Conservation (phyloP, 1,140 invertebrate species). For the Tribolium madens region DNA sequence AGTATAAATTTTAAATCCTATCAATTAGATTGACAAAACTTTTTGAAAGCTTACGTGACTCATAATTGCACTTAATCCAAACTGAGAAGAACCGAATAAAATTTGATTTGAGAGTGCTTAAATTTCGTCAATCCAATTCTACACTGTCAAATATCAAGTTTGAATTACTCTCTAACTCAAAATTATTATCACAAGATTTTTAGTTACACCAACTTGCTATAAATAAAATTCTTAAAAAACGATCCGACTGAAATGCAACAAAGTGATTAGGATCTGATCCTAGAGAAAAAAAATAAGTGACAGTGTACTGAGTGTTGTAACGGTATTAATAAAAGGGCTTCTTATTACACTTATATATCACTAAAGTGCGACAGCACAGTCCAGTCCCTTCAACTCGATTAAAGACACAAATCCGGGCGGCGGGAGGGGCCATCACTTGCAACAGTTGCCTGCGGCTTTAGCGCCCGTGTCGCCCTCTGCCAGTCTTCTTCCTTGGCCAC, state of each 20-base stretch:
- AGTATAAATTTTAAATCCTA: slow-evolving; percentile 48
- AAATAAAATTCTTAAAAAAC: slow-evolving; percentile 18
- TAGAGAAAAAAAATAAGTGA: slow-evolving; percentile 50
- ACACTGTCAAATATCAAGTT: slow-evolving; percentile 41
- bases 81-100: slow-evolving; percentile 34
- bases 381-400: slow-evolving; percentile 54
- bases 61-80: slow-evolving; percentile 51
- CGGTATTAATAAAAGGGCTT: slow-evolving; percentile 54
- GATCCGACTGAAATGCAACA: slow-evolving; percentile 12
- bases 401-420: slow-evolving; percentile 52
- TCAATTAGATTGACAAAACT: slow-evolving; percentile 49
- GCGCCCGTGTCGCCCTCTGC: slow-evolving; percentile 84
- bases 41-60: slow-evolving; percentile 36
- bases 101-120: slow-evolving; percentile 1
- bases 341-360: slow-evolving; percentile 64
- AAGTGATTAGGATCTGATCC: slow-evolving; percentile 18
- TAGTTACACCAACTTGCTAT: slow-evolving; percentile 6
- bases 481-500: slow-evolving; percentile 82
- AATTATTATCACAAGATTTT: slow-evolving; percentile 41
- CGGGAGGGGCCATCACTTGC: slow-evolving; percentile 81
- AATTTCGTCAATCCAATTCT: slow-evolving; percentile 44
- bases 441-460: slow-evolving; percentile 88
- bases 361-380: slow-evolving; percentile 62
- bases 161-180: not conserved
- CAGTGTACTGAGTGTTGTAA: slow-evolving; percentile 51